Conservation (phyloP, 2,113 vertebrate genomes). For the Megaceryle maxima region DNA sequence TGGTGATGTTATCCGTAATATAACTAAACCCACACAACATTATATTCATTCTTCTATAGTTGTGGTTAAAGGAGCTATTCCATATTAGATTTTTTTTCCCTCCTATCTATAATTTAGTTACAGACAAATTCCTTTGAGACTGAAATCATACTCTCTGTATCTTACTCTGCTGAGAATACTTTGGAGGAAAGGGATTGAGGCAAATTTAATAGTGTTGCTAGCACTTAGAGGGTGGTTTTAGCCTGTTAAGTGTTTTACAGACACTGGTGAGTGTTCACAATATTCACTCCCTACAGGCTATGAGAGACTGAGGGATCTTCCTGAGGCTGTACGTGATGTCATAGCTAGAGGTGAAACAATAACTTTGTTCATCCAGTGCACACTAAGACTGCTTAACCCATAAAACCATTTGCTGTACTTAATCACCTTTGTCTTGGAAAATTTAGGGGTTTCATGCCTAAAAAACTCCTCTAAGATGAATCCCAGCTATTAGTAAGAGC, state of each 20-base stretch:
- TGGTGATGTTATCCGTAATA: background rate
- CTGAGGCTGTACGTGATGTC: background rate
- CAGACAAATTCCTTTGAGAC: conserved; percentile 14
- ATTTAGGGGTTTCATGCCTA: background rate
- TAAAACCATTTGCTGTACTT: background rate
- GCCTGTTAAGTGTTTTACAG: background rate
- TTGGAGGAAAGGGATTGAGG: background rate
- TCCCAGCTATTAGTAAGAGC: conserved; percentile 38
- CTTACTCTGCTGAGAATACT: background rate
- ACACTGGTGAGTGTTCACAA: background rate
- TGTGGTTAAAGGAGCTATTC: background rate
- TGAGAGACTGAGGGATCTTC: background rate
- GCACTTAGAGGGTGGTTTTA: background rate
- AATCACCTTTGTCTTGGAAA: background rate
- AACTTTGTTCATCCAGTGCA: background rate
- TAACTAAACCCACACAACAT: conserved; percentile 2
- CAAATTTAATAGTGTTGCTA: background rate
- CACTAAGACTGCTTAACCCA: background rate
- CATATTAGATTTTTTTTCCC: background rate
- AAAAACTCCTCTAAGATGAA: background rate
- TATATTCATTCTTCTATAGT: background rate
- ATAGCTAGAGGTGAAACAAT: background rate
- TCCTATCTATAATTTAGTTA: background rate
- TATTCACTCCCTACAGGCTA: background rate
- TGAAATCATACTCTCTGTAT: background rate